Evolutionary conservation across 1,140 invertebrate genomes (phyloP), one percentile per base, ranked within the genome.

Genomic region (Proctacanthus coquilletti): DNA sequence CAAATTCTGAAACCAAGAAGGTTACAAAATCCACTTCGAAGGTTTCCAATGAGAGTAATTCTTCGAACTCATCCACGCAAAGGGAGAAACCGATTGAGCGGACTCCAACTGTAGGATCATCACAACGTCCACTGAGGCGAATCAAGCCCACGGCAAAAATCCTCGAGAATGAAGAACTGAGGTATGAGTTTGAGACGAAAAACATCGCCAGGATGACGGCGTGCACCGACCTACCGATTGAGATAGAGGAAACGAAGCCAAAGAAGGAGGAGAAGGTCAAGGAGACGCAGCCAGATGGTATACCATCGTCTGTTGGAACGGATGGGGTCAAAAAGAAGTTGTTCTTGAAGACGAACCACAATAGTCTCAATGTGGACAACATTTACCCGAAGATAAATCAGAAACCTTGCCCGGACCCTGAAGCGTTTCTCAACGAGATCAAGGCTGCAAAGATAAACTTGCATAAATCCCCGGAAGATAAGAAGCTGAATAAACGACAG

Each of bases 61-160:
- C 37, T 36, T 37, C 38, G 21, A 39, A 21, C 10, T 27, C 41
- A 25, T 20, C 41, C 8, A 17, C 8, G 6, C 10, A 14, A 23
- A 21, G 13, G 11, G n/a, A 10, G 38, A 38, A 19, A 13, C 13
- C 21, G 8, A 18, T 18, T 8, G 18, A 25, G n/a, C 18, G 21
- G n/a, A 18, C 21, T 2, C 41, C 42, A 2, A 5, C 31, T 5
- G 11, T 46, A 4, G 45, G 50, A 15, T 35, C 56, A 29, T 51
- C 53, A 1, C 59, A 60, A 32, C 56, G 57, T 5, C 59, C 60
- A 3, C 64, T 65, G 17, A 53, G 70, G 3, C 58, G 67, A 33
- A 70, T 70, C 13, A 72, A 72, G 38, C 68, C 69, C 8, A 71
- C 67, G 13, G 56, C 67, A 4, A 71, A 71, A 49, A 61, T 70